These are phyloP conservation scores for Mobula birostris DNA, from an alignment of 2,113 vertebrate genomes.

Conservation along the genomic window DNA sequence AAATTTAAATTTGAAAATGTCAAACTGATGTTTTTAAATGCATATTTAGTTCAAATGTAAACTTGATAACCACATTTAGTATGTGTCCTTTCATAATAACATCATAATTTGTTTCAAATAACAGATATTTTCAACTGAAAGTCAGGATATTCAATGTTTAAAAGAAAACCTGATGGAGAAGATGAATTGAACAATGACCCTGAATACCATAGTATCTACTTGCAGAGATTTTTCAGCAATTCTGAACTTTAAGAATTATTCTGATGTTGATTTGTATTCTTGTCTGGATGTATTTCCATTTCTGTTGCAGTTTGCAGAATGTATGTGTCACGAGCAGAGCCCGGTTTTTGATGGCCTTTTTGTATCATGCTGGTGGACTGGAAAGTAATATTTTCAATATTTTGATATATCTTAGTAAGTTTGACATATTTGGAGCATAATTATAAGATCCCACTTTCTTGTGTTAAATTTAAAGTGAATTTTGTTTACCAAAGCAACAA, in stretches of 20 bases:
- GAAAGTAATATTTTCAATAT: background rate
- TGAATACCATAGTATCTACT: background rate
- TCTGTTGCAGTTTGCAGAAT: background rate
- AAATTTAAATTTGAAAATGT: conserved; percentile 25
- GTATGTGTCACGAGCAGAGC: background rate
- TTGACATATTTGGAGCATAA: background rate
- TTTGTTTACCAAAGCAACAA: no score
- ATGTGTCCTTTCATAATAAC: background rate
- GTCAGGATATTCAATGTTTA: background rate
- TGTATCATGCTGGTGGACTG: background rate
- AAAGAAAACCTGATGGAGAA: background rate
- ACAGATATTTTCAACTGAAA: background rate
- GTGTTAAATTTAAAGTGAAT: background rate
- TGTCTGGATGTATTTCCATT: background rate
- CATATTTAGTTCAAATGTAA: background rate
- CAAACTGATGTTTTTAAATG: conserved; percentile 28
- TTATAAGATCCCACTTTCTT: background rate
- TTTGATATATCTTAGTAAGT: background rate
- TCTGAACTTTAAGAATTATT: background rate
- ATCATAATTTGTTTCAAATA: background rate
- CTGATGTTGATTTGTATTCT: background rate
- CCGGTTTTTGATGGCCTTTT: background rate
- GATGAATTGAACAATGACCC: background rate
- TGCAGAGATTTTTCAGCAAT: background rate
- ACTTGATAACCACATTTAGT: background rate